These are phyloP conservation scores for Callocephalon fimbriatum DNA, from an alignment of 2,113 vertebrate genomes.

Conservation along the genomic window DNA sequence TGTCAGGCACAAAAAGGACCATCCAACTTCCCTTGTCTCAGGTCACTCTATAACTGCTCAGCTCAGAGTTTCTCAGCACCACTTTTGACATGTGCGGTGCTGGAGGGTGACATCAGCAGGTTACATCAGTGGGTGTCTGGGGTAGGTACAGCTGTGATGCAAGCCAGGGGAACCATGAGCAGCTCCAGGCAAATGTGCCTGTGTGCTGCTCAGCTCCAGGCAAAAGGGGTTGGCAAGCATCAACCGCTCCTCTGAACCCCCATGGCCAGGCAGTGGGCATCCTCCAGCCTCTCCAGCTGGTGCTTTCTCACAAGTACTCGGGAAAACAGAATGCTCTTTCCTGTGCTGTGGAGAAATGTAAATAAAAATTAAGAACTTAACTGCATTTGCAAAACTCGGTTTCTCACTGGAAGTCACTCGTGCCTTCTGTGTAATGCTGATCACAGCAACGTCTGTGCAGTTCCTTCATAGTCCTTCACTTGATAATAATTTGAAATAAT, in stretches of 20 bases:
- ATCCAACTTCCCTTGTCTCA: fast-evolving
- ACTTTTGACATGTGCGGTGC: fast-evolving
- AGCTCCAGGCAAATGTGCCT: fast-evolving
- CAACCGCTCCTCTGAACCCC: fast-evolving
- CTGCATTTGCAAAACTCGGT: neutral
- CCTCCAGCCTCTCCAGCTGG: fast-evolving
- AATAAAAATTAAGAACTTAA: neutral
- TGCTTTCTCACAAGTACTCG: fast-evolving
- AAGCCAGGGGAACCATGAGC: fast-evolving
- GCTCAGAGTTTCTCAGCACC: fast-evolving
- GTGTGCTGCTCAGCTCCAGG: fast-evolving
- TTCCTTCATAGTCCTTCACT: neutral
- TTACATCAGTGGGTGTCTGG: neutral
- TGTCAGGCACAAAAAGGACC: fast-evolving
- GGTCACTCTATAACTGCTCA: fast-evolving
- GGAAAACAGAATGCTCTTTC: neutral
- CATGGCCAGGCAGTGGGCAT: fast-evolving
- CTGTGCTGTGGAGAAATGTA: neutral
- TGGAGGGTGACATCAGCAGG: fast-evolving
- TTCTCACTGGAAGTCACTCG: neutral
- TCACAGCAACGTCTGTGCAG: neutral
- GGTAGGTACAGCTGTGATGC: fast-evolving
- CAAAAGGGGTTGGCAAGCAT: fast-evolving
- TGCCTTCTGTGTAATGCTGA: neutral
- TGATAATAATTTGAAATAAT: neutral